Evolutionary conservation across 1,140 invertebrate genomes (phyloP).

Genomic region (Diprion similis): DNA sequence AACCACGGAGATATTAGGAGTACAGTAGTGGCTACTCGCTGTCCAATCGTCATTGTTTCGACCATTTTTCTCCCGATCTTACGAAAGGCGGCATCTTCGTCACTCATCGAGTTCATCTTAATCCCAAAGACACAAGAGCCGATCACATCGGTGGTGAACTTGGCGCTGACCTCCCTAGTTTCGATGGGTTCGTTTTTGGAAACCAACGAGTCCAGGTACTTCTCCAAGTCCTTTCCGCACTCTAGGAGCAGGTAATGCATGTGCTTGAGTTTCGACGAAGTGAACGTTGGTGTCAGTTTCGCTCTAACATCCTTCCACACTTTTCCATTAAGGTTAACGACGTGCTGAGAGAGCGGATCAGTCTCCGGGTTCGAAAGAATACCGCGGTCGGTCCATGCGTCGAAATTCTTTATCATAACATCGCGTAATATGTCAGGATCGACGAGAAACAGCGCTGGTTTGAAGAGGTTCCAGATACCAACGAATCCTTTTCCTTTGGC

Average conservation of each 20-base stretch:
- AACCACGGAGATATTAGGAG: slow-evolving; percentile 36
- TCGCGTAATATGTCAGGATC: slow-evolving; percentile 64
- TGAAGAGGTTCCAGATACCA: slow-evolving; percentile 58
- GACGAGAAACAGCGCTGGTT: slow-evolving; percentile 56
- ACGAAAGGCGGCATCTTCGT: slow-evolving; percentile 64
- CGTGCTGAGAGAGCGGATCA: slow-evolving; percentile 62
- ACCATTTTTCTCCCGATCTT: slow-evolving; percentile 38
- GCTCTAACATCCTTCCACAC: slow-evolving; percentile 59
- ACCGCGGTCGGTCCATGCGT: slow-evolving; percentile 64
- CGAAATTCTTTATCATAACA: slow-evolving; percentile 68
- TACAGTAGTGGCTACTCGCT: slow-evolving; percentile 20
- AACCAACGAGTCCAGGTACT: slow-evolving; percentile 45
- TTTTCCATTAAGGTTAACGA: slow-evolving; percentile 59
- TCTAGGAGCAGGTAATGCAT: slow-evolving; percentile 60
- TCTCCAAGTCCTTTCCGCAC: slow-evolving; percentile 49
- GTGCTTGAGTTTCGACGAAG: slow-evolving; percentile 59
- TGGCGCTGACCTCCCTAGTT: slow-evolving; percentile 64
- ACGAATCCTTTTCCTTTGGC: slow-evolving; percentile 48
- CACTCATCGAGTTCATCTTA: slow-evolving; percentile 64
- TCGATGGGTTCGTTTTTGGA: slow-evolving; percentile 48
- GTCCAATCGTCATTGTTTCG: slow-evolving; percentile 30
- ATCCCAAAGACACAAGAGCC: slow-evolving; percentile 70
- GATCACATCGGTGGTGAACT: slow-evolving; percentile 71
- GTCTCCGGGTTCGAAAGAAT: slow-evolving; percentile 60
- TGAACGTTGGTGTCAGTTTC: slow-evolving; percentile 60